A percentile compares a stretch with the other conserved stretches of the same genome.
Conservation (phyloP, 2,113 vertebrate genomes). For the Saccopteryx bilineata region DNA sequence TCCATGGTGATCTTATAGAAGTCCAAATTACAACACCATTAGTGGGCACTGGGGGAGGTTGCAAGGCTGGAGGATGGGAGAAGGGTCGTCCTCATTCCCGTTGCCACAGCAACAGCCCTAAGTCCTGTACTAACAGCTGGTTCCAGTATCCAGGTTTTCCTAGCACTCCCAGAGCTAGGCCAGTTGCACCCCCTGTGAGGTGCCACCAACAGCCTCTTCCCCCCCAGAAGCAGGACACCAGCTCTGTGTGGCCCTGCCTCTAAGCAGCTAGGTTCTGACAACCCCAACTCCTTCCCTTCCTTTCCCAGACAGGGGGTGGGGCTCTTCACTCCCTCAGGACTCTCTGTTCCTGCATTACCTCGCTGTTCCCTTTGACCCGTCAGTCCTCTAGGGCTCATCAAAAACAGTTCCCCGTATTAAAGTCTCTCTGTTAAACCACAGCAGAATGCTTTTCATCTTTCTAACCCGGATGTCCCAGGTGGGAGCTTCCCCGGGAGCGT, state of each 20-base stretch:
- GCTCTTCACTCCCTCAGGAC: not conserved
- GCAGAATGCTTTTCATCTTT: not conserved
- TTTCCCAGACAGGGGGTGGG: not conserved
- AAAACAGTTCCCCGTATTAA: not conserved
- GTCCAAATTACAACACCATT: not conserved
- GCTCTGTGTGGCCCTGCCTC: not conserved
- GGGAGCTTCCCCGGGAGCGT: not conserved
- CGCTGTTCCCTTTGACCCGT: not conserved
- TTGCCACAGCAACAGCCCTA: not conserved
- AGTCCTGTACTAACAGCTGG: not conserved
- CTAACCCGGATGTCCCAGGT: not conserved
- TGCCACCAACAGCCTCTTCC: accelerated
- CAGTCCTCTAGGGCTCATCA: not conserved
- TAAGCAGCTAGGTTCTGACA: not conserved
- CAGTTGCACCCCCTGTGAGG: accelerated
- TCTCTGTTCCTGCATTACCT: not conserved
- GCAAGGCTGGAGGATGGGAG: not conserved
- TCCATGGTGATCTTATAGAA: not conserved
- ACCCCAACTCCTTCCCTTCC: not conserved
- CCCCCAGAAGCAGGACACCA: not conserved
- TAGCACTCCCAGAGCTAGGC: too few relatives aligned
- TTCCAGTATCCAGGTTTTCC: not conserved
- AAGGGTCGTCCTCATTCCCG: not conserved
- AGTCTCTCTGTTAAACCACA: not conserved
- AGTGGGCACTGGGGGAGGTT: not conserved